Percentiles rank a stretch among this genome's conserved stretches.
Evolutionary conservation across 2,888 invertebrate species (phyloP).

Genomic region (Nyleta sp.): DNA sequence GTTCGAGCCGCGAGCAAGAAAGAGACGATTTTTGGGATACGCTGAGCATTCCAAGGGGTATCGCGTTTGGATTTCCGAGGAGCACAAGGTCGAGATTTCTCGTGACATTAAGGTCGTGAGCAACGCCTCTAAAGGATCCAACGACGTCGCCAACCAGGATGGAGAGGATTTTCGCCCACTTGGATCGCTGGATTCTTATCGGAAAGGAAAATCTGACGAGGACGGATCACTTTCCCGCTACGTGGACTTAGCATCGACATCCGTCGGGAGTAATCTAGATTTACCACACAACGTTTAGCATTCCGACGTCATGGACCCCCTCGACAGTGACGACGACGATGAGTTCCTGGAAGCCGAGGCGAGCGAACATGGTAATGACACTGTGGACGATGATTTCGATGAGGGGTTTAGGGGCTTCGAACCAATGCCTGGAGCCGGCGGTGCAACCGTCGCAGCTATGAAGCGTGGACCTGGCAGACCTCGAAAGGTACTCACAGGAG

Average conservation of each 20-base stretch:
- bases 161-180: neutral
- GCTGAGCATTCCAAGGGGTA: slow-evolving; percentile 52
- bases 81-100: slow-evolving; percentile 43
- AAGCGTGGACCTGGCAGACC: slow-evolving; percentile 6
- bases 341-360: neutral
- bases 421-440: neutral
- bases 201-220: too few species aligned
- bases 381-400: neutral
- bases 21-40: slow-evolving; percentile 62
- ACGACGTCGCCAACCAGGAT: neutral
- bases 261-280: too few species aligned
- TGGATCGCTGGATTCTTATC: too few species aligned
- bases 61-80: slow-evolving; percentile 54
- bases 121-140: neutral
- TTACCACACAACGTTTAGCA: too few species aligned
- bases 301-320: neutral
- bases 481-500: neutral
- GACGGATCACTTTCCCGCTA: too few species aligned
- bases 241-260: too few species aligned
- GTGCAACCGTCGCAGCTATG: neutral
- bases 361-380: neutral
- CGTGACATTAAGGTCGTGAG: slow-evolving; percentile 46
- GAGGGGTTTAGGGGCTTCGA: neutral
- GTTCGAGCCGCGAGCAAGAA: slow-evolving; percentile 55
- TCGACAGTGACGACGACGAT: neutral